Percentiles rank a stretch among this genome's conserved stretches.
These are phyloP conservation scores for Notarius lentiginosus DNA, from an alignment of 2,113 vertebrate genomes.

Conservation along the genomic window DNA sequence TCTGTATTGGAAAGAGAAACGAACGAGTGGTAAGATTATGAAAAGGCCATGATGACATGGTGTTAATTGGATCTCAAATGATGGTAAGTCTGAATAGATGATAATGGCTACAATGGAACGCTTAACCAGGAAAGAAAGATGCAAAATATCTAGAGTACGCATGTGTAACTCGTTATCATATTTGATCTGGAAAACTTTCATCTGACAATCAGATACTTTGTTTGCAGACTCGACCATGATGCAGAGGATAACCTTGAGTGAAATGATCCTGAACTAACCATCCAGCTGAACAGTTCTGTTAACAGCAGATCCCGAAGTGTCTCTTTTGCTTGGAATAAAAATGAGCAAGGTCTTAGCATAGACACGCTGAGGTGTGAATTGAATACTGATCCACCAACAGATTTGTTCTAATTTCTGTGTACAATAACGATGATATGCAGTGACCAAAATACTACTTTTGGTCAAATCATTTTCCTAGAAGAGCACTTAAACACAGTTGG, in stretches of 20 bases:
- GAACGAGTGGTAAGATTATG: not conserved
- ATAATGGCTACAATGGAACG: not conserved
- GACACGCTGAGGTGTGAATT: not conserved
- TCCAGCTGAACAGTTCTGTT: not conserved
- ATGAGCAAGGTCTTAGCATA: not conserved
- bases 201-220: conserved; percentile 21
- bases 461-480: not conserved
- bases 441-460: not conserved
- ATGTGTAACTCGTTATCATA: not conserved
- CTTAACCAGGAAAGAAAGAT: not conserved
- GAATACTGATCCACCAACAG: conserved; percentile 6
- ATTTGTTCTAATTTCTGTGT: not conserved
- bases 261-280: conserved; percentile 12
- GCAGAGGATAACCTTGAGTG: not conserved
- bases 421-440: not conserved
- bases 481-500: not conserved
- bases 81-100: not conserved
- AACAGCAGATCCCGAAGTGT: not conserved
- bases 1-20: conserved; percentile 67
- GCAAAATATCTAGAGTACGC: not conserved
- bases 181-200: conserved; percentile 10
- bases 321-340: not conserved
- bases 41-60: not conserved
- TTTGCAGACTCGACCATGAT: conserved; percentile 12
- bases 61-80: not conserved